Evolutionary conservation across 2,797 vertebrate genomes (phyloP).

Genomic region (Bryconaethiops microstoma): DNA sequence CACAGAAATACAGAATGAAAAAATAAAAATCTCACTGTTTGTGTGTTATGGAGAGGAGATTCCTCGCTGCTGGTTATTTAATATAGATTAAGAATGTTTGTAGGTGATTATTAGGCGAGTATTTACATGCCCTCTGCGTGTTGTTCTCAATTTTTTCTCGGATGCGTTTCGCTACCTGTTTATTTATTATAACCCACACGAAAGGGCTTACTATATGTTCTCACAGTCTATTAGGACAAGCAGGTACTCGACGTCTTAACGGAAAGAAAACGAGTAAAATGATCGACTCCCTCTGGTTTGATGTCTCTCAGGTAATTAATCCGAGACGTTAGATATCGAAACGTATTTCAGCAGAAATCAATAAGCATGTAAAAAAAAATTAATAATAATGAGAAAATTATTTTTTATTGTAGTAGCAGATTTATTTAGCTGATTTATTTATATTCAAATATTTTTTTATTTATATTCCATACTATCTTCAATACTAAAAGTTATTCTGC

Average conservation of each 20-base stretch:
- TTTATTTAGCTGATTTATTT: neutral
- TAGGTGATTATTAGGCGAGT: neutral
- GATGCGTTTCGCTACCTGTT: neutral
- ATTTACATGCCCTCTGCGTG: neutral
- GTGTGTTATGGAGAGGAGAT: neutral
- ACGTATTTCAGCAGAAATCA: no score
- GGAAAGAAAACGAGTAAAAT: neutral
- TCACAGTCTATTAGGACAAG: conserved; percentile 12
- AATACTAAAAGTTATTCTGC: neutral
- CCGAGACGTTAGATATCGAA: no score
- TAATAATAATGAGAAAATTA: neutral
- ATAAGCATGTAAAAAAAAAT: neutral
- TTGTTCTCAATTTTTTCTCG: neutral
- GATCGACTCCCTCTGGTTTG: conserved; percentile 8
- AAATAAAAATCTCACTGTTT: neutral
- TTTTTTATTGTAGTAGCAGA: neutral
- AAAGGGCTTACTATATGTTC: neutral
- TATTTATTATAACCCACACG: conserved; percentile 26
- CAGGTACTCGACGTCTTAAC: neutral
- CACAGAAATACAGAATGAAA: neutral
- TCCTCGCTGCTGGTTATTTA: neutral
- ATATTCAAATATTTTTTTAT: neutral
- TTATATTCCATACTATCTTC: neutral
- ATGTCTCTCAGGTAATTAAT: neutral
- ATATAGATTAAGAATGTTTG: neutral